These are phyloP conservation scores for Brachionus asplanchnoidis DNA, from an alignment of 1,140 invertebrate genomes.

Conservation along the genomic window DNA sequence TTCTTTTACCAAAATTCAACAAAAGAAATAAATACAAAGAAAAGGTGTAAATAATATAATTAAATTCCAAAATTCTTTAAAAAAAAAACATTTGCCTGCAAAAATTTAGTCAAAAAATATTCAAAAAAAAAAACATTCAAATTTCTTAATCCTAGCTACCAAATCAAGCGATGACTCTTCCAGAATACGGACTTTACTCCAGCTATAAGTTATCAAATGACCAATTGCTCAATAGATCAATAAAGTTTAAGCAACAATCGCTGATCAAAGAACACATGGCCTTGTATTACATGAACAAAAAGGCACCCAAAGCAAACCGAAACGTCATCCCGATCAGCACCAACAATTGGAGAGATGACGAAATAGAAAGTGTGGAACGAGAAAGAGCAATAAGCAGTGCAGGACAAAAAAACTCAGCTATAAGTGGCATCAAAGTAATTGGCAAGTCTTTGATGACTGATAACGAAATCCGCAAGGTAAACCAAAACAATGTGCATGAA, in stretches of 20 bases:
- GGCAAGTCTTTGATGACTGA: neutral
- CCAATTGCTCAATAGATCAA: neutral
- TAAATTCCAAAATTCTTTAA: neutral
- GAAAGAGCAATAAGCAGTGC: neutral
- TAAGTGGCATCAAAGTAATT: neutral
- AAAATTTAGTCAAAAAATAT: neutral
- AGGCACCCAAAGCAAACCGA: neutral
- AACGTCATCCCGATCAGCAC: neutral
- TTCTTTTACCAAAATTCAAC: neutral
- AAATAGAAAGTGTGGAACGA: neutral
- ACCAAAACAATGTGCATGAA: slow-evolving; percentile 14
- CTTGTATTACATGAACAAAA: neutral
- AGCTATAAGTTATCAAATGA: neutral
- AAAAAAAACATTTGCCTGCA: neutral
- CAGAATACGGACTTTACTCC: neutral
- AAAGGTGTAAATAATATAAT: neutral
- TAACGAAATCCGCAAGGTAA: neutral
- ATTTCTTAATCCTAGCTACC: neutral
- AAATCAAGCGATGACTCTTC: neutral
- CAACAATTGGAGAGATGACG: neutral
- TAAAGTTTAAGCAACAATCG: neutral
- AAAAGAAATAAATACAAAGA: neutral
- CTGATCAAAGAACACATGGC: slow-evolving; percentile 15
- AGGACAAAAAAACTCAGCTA: neutral
- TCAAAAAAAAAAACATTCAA: neutral